Conservation (phyloP, 2,888 invertebrate genomes). For the Lasioglossum figueresi region DNA sequence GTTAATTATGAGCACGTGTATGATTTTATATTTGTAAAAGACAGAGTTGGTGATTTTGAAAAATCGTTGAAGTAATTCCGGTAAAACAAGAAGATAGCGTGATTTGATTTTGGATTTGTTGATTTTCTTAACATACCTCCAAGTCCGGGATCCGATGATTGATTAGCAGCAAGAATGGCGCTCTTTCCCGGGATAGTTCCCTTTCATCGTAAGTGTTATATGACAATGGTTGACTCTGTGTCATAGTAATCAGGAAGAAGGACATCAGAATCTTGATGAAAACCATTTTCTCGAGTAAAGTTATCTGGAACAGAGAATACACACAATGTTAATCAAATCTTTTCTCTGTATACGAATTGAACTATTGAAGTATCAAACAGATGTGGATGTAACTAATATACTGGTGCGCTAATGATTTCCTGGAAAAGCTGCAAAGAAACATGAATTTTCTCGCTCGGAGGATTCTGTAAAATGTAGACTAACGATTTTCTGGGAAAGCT, state of each 20-base stretch:
- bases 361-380: not conserved
- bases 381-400: not conserved
- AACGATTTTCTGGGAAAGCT: not conserved
- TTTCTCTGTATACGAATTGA: not conserved
- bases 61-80: not conserved
- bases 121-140: conserved; percentile 69
- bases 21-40: not conserved
- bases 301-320: conserved; percentile 60
- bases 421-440: not conserved
- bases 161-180: conserved; percentile 73
- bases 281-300: conserved; percentile 73
- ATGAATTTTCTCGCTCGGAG: not conserved
- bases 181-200: conserved; percentile 71
- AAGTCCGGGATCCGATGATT: conserved; percentile 74
- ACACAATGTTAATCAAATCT: not conserved
- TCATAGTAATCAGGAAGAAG: conserved; percentile 74
- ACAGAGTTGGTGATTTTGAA: not conserved
- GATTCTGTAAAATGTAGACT: not conserved
- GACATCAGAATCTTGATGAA: conserved; percentile 74
- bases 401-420: not conserved
- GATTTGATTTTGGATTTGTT: not conserved
- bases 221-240: conserved; percentile 73
- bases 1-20: not conserved
- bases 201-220: conserved; percentile 74
- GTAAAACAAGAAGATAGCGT: not conserved